phyloP scores from a whole-genome alignment of 2,113 vertebrate species.

The Orycteropus afer region DNA sequence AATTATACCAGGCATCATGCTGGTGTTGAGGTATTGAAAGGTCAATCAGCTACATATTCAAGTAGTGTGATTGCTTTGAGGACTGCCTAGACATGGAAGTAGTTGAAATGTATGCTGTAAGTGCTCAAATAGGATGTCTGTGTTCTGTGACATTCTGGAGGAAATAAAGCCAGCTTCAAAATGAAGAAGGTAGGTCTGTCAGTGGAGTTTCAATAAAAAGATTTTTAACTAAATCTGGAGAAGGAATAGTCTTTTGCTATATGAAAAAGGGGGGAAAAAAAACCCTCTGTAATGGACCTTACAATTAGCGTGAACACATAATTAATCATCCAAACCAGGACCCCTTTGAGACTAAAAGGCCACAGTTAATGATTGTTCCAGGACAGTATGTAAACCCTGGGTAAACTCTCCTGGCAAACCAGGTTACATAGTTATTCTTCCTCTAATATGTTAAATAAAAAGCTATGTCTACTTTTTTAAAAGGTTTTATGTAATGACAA shows the following conservation, averaged over 20 bases:
- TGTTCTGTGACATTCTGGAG: neutral
- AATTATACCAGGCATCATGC: no score
- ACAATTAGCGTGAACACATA: neutral
- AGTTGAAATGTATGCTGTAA: fast-evolving
- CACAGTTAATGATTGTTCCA: neutral
- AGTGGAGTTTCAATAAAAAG: neutral
- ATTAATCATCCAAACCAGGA: neutral
- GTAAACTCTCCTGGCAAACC: neutral
- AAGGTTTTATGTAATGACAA: neutral
- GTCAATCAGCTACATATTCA: neutral
- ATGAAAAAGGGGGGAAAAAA: neutral
- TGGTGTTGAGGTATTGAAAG: neutral
- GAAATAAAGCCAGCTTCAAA: neutral
- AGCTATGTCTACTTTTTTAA: neutral
- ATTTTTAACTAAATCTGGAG: neutral
- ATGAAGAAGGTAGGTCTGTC: no score
- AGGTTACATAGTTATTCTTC: neutral
- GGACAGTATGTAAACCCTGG: neutral
- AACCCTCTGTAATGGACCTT: neutral
- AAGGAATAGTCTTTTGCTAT: neutral
- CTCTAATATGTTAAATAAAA: neutral
- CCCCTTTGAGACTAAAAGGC: neutral
- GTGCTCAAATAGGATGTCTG: neutral
- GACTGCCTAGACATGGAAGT: neutral
- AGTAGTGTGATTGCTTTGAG: fast-evolving